phyloP scores from a whole-genome alignment of 2,888 invertebrate species.

The Nemotelus pantherinus region DNA sequence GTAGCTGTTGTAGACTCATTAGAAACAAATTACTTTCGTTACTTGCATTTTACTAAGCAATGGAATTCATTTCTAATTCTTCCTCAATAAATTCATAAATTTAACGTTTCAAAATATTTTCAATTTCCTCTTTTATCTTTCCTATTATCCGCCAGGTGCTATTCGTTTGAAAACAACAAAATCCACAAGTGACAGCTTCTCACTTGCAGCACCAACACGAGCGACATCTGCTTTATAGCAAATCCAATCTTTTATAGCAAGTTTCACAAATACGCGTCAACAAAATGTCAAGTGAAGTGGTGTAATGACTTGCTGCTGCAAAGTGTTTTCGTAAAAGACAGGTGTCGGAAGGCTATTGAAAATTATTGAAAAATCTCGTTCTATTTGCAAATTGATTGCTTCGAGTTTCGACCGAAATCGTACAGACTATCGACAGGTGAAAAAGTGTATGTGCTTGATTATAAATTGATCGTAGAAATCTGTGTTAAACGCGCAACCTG shows the following conservation, averaged over 20 bases:
- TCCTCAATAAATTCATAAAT: too few species aligned
- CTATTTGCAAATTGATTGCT: background rate
- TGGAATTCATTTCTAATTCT: too few species aligned
- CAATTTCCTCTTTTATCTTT: too few species aligned
- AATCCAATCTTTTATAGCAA: background rate
- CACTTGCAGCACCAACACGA: background rate
- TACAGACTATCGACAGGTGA: background rate
- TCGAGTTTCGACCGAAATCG: background rate
- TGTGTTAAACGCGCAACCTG: background rate
- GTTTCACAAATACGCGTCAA: slow-evolving; percentile 27
- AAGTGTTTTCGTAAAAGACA: slow-evolving; percentile 16
- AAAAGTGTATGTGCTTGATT: slow-evolving; percentile 19
- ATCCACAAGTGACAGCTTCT: too few species aligned
- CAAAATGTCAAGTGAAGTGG: slow-evolving; percentile 28
- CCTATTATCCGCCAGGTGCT: too few species aligned
- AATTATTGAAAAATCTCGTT: background rate
- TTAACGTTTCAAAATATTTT: too few species aligned
- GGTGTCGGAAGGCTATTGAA: background rate
- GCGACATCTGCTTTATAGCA: slow-evolving; percentile 7
- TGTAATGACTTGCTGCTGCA: background rate
- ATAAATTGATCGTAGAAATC: background rate
- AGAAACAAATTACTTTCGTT: too few species aligned
- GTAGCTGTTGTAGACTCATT: too few species aligned
- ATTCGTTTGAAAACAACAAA: too few species aligned
- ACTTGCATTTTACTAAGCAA: too few species aligned